Conservation (phyloP, 2,888 invertebrate genomes). For the Ophion costatus region DNA sequence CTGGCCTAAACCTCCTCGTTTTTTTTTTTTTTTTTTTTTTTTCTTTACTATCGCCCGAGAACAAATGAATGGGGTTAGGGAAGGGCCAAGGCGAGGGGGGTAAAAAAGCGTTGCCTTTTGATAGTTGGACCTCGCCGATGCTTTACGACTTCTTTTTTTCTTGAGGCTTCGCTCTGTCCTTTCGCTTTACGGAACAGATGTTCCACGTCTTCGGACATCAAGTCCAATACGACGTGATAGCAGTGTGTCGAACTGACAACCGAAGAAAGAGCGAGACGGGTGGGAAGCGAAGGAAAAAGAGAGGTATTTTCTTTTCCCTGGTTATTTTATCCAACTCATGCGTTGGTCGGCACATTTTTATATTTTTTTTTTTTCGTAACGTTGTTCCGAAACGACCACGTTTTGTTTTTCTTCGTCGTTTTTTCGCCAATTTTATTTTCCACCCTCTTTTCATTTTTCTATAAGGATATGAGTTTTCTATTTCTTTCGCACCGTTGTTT, state of each 20-base stretch:
- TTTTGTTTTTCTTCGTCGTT: slow-evolving; percentile 3
- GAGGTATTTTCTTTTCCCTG: slow-evolving; percentile 26
- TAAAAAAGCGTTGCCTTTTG: background rate
- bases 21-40: background rate
- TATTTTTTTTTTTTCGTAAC: slow-evolving; percentile 40
- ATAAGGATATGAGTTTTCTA: slow-evolving; percentile 17
- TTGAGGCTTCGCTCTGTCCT: background rate
- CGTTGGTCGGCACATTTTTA: slow-evolving; percentile 28
- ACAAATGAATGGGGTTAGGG: background rate
- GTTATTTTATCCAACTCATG: slow-evolving; percentile 39
- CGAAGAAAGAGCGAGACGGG: background rate
- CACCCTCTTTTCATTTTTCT: slow-evolving; percentile 12
- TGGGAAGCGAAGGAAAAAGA: background rate
- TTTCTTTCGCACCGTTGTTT: slow-evolving; percentile 12
- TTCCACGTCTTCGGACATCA: slow-evolving; percentile 49
- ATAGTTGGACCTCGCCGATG: slow-evolving; percentile 20
- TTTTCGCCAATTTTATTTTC: background rate
- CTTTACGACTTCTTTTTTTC: slow-evolving; percentile 35
- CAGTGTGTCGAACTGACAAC: slow-evolving; percentile 53
- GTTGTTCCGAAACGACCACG: slow-evolving; percentile 11
- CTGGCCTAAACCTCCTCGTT: background rate
- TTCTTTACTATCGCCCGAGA: background rate
- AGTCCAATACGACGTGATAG: slow-evolving; percentile 50
- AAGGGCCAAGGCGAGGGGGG: background rate
- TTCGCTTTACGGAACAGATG: slow-evolving; percentile 53